These are phyloP conservation scores for Miniopterus natalensis DNA, from an alignment of 2,113 vertebrate genomes.

Conservation along the genomic window DNA sequence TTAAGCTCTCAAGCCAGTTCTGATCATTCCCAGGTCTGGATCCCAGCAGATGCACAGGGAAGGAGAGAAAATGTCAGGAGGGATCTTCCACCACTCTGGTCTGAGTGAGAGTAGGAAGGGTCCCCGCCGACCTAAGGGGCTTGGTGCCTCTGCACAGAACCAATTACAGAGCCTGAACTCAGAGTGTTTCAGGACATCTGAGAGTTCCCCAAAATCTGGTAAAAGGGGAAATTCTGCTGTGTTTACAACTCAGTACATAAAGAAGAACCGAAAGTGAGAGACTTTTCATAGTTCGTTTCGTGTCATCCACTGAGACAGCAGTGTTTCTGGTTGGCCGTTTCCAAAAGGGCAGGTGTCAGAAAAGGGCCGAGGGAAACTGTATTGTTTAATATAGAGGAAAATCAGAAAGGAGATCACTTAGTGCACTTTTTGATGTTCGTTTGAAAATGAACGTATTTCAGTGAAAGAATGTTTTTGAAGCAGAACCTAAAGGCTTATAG, in stretches of 20 bases:
- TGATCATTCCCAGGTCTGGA: not conserved
- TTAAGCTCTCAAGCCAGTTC: not conserved
- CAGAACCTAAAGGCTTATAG: not conserved
- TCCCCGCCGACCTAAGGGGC: not conserved
- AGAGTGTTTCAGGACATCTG: slow-evolving; percentile 45
- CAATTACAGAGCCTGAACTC: not conserved
- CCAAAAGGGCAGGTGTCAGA: not conserved
- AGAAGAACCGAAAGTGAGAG: slow-evolving; percentile 70
- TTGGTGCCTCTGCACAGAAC: not conserved
- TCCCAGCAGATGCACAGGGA: not conserved
- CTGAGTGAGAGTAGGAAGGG: not conserved
- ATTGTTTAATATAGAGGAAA: not conserved
- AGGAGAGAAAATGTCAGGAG: not conserved
- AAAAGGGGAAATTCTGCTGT: slow-evolving; percentile 32
- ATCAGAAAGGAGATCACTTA: slow-evolving; percentile 10
- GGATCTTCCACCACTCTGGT: not conserved
- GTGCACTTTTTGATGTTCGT: not conserved
- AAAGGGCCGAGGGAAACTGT: not conserved
- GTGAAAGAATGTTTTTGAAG: not conserved
- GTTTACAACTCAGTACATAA: slow-evolving; percentile 51
- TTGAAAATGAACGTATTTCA: not conserved
- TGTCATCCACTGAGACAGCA: accelerated
- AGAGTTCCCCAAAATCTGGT: slow-evolving; percentile 61
- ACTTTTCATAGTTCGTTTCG: not conserved
- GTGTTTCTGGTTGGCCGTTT: not conserved